Evolutionary conservation across 2,888 invertebrate genomes (phyloP).

Genomic region (Cephus pulcher): DNA sequence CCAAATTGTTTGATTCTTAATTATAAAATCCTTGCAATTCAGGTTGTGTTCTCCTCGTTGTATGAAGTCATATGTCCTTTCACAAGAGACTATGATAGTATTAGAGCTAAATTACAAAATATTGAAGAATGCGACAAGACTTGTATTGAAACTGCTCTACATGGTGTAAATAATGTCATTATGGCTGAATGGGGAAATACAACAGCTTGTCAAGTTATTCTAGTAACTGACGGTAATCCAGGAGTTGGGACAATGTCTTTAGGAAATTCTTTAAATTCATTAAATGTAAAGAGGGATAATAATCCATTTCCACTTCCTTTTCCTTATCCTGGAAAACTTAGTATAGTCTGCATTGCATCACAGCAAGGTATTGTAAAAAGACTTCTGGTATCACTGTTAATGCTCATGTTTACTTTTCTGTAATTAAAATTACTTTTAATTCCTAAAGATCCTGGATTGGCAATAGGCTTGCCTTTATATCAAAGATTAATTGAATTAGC

Average conservation of each 20-base stretch:
- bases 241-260: conserved; percentile 77
- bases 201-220: conserved; percentile 83
- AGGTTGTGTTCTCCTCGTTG: conserved; percentile 69
- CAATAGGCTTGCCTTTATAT: conserved; percentile 77
- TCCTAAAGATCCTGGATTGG: conserved; percentile 49
- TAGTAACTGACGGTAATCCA: conserved; percentile 82
- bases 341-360: conserved; percentile 77
- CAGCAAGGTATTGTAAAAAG: conserved; percentile 72
- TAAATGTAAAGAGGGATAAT: conserved; percentile 64
- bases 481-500: conserved; percentile 84
- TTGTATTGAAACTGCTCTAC: conserved; percentile 82
- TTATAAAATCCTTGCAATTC: conserved; percentile 1
- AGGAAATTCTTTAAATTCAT: conserved; percentile 69
- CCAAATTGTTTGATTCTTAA: not conserved
- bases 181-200: conserved; percentile 91
- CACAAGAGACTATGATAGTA: conserved; percentile 87
- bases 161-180: conserved; percentile 83
- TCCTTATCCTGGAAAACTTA: conserved; percentile 84
- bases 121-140: conserved; percentile 90
- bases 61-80: conserved; percentile 82
- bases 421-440: conserved; percentile 5
- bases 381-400: not conserved
- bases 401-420: not conserved
- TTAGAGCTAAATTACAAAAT: conserved; percentile 80
- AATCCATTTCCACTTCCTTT: conserved; percentile 80